Evolutionary conservation across 2,888 invertebrate genomes (phyloP).

Genomic region (Calliphora vomitoria): DNA sequence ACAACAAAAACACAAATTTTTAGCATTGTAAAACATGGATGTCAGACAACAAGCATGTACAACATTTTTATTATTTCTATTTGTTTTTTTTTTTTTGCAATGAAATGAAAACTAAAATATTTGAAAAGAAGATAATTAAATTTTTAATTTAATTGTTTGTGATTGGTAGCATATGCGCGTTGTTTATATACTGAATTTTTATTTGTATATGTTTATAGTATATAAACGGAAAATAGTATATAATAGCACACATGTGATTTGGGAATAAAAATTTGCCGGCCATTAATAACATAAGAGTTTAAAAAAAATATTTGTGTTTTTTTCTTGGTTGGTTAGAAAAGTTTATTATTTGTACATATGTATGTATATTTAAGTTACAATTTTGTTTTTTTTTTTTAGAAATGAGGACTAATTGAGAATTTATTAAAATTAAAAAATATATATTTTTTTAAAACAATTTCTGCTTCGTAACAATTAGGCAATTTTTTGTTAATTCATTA

Average conservation of each 20-base stretch:
- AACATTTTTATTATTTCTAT: slow-evolving; percentile 24
- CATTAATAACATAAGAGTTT: background rate
- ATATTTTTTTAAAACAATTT: background rate
- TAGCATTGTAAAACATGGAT: slow-evolving; percentile 27
- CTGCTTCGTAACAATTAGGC: too few relatives aligned
- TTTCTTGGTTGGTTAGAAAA: background rate
- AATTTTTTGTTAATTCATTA: too few relatives aligned
- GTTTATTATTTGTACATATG: background rate
- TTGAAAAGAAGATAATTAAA: slow-evolving; percentile 34
- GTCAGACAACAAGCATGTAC: slow-evolving; percentile 17
- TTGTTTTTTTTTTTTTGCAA: background rate
- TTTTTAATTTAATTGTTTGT: slow-evolving; percentile 56
- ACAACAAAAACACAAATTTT: slow-evolving; percentile 17
- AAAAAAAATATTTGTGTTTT: background rate
- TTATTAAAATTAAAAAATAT: background rate
- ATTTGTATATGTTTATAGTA: background rate
- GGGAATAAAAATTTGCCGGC: background rate
- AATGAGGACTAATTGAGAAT: background rate
- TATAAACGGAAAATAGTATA: background rate
- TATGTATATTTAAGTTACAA: background rate
- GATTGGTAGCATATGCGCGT: slow-evolving; percentile 49
- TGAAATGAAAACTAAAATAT: slow-evolving; percentile 33
- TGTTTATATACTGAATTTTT: slow-evolving; percentile 4
- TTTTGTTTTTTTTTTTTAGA: background rate
- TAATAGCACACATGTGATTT: background rate